Base-by-base conservation (phyloP, 2,113 vertebrate species). In the Rhegmatorhina hoffmannsi region DNA sequence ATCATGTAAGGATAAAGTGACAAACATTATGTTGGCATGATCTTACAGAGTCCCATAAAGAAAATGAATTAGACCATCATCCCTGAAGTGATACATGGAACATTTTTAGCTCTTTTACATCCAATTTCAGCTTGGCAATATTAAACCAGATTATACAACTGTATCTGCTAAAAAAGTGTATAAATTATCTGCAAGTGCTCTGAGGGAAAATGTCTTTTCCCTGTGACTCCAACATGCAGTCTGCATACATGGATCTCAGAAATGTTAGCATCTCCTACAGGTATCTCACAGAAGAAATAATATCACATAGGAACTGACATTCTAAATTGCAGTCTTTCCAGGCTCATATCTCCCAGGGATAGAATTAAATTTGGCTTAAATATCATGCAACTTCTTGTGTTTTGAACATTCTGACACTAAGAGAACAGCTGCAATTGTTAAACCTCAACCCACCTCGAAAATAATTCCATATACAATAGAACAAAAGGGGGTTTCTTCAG, bases 301-400 rank as follows among this genome's bases (percentile, higher is more conserved):
- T 20, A 81, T 33, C 44, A 72, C 52, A 60, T n/a, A 36, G 55
- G 50, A 88, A 77, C 34, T 75, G 55, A 52, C 47, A 60, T 33
- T 52, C n/a, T 72, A 84, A 89, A 95, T 38, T 81, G 53, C 44
- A 53, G 17, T 86, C 34, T 74, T 89, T 78, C 72, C 59, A 74
- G 53, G 24, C 58, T 92, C 13, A 25, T 52, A 29, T 56, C 47
- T 84, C 86, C 52, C 64, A 72, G 24, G 9, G 23, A 40, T 15
- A 64, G 28, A 89, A 81, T 84, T 79, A 92, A 60, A 79, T 68
- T 78, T 89, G 56, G 10, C 47, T 84, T 63, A 78, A 92, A 75
- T 47, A 59, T 58, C 58, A 47, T 23, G 66, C 29, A 79, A 20
- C 31, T 59, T 81, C 29, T 43, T 7, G 1, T 38, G 49, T 72